phyloP scores from a whole-genome alignment of 2,113 vertebrate genomes.

The Oncorhynchus mykiss region DNA sequence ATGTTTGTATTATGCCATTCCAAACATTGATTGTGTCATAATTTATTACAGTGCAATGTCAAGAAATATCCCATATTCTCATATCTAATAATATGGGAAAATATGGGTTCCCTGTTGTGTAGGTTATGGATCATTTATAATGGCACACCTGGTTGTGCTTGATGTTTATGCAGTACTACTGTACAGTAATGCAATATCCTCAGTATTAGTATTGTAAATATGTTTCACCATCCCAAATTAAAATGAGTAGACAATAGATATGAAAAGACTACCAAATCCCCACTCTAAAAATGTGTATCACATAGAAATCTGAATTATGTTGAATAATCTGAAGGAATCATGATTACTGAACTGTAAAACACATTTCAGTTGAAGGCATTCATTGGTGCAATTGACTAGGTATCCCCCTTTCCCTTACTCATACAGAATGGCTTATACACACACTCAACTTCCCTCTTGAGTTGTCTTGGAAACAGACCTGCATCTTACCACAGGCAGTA shows the following conservation, averaged over 20 bases:
- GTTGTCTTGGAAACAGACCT: conserved; percentile 9
- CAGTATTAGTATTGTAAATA: neutral
- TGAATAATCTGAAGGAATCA: neutral
- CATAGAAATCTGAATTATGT: neutral
- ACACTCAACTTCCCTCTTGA: neutral
- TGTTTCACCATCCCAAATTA: no score
- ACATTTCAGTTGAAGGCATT: no score
- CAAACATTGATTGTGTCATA: neutral
- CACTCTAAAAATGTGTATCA: no score
- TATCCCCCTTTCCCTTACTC: neutral
- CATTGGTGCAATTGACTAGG: no score
- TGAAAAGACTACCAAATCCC: no score
- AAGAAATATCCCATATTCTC: no score
- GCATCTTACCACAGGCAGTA: neutral
- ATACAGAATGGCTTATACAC: conserved; percentile 1
- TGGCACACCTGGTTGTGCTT: no score
- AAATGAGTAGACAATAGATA: no score
- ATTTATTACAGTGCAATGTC: neutral
- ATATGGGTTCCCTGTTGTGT: neutral
- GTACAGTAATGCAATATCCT: no score
- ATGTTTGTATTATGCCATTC: neutral
- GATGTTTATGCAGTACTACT: no score
- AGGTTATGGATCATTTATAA: neutral
- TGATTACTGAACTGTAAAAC: neutral
- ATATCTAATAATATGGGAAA: neutral